Evolutionary conservation across 2,113 vertebrate species (phyloP), one percentile per base, ranked within the genome.

Genomic region (Burhinus oedicnemus): DNA sequence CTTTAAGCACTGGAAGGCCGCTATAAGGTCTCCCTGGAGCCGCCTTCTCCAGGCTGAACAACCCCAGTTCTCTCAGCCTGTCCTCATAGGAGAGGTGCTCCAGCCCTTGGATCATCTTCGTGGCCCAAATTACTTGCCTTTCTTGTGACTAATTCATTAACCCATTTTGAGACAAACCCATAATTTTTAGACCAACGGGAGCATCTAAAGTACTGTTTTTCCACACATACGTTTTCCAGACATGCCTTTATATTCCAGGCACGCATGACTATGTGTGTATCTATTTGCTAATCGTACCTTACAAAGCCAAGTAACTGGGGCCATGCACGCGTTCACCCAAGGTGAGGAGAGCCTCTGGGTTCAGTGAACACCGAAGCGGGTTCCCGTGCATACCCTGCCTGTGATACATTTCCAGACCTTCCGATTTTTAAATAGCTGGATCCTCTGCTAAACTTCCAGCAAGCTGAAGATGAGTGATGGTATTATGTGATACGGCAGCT

Each of bases 311-410:
- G 18, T 36, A 23, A 5, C 30, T 7, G n/a, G 32, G 36, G 54
- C 34, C 15, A 11, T 4, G 25, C 3, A 2, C 16, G 49, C 9
- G 1, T 1, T 16, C 32, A 2, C 32, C 57, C 32, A 1, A 25
- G 83, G 36, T 9, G 22, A 51, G 54, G 75, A 74, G 52, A 55
- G 40, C 61, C 7, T 9, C 52, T n/a, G 22, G 26, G 23, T 30
- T 25, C 36, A 55, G 29, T 20, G 58, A 60, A 54, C 32, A 36
- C 7, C 15, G 22, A 17, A 14, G 27, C 12, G 15, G 25, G 32
- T 77, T 32, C 27, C 47, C 12, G 4, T 15, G 20, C 32, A 8
- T 27, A 44, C 6, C 29, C 36, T 29, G 61, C 36, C 32, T 68
- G 1, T 32, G 38, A 45, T 45, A 64, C 5, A 0, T 72, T 90